Base-by-base conservation (phyloP, 2,797 vertebrate species). In the Sebastes minor region DNA sequence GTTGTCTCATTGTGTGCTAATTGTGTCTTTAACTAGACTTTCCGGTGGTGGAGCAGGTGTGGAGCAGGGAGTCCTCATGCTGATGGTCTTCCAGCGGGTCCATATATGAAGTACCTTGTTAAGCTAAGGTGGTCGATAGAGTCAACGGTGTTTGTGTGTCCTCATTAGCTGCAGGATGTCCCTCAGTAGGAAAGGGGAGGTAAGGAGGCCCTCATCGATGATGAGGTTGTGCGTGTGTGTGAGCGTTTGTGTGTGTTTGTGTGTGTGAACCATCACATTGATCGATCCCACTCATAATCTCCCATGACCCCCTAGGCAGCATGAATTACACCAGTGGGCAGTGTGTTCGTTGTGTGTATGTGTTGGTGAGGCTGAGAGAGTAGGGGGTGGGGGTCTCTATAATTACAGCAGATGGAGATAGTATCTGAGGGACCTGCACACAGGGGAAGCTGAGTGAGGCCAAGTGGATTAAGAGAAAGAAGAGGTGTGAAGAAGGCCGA, bases 161-260 rank as follows among this genome's bases (percentile, higher is more conserved):
- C 95, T 96, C 95, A 96, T 96, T 96, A 96, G 90, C 91, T 90
- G 82, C 91, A 93, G 95, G 95, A 96, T 94, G 94, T 95, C 93
- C 92, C 95, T 92, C 92, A 87, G 94, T 94, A 92, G 91, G 94
- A 94, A 91, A 92, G 82, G 91, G 91, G 90, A 94, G 94, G 91
- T 90, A 88, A 91, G 84, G 92, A 92, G 88, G 91, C 91, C 87
- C 92, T 94, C 93, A 94, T 96, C 92, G 87, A 95, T 96, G 93
- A 95, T 93, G 86, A 88, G 88, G 62, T 76, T 86, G 87, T 83
- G 86, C 65, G 83, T 84, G 89, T 85, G 87, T 79, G 83, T 79
- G 84, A 59, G 84, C 23, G 30, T 76, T 74, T 92, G 88, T 42
- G 33, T 35, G 11, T 90, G 88, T 93, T 92, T 91, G 92, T 85